A percentile compares a stretch with the other conserved stretches of the same genome.
These are phyloP conservation scores for Eurois occulta DNA, from an alignment of 2,888 invertebrate genomes.

Conservation along the genomic window DNA sequence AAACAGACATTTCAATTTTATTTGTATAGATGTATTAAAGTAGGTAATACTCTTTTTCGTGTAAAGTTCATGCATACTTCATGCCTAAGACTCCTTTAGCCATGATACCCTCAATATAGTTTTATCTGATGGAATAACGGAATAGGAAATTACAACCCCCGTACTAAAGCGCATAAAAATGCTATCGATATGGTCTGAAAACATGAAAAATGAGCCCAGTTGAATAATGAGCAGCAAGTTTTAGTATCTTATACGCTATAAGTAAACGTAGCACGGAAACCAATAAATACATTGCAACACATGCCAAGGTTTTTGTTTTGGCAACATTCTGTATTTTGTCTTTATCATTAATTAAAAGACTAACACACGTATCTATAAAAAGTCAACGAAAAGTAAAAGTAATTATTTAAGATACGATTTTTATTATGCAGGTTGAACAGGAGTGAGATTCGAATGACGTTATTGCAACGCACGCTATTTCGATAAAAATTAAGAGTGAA, in stretches of 20 bases:
- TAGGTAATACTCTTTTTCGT: slow-evolving; percentile 16
- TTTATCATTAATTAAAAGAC: background rate
- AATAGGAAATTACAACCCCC: slow-evolving; percentile 55
- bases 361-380: background rate
- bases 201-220: slow-evolving; percentile 7
- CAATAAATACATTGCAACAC: background rate
- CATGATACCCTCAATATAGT: slow-evolving; percentile 48
- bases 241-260: background rate
- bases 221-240: slow-evolving; percentile 11
- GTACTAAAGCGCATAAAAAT: slow-evolving; percentile 53
- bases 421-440: no score
- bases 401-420: no score
- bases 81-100: slow-evolving; percentile 37
- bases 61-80: slow-evolving; percentile 38
- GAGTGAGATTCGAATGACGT: no score
- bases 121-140: slow-evolving; percentile 55
- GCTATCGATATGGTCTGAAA: slow-evolving; percentile 30
- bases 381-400: no score
- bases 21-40: background rate
- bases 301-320: background rate
- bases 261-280: background rate
- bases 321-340: no score
- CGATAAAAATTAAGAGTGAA: no score
- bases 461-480: no score
- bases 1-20: no score